phyloP scores from a whole-genome alignment of 2,113 vertebrate genomes.

The Nerophis ophidion region DNA sequence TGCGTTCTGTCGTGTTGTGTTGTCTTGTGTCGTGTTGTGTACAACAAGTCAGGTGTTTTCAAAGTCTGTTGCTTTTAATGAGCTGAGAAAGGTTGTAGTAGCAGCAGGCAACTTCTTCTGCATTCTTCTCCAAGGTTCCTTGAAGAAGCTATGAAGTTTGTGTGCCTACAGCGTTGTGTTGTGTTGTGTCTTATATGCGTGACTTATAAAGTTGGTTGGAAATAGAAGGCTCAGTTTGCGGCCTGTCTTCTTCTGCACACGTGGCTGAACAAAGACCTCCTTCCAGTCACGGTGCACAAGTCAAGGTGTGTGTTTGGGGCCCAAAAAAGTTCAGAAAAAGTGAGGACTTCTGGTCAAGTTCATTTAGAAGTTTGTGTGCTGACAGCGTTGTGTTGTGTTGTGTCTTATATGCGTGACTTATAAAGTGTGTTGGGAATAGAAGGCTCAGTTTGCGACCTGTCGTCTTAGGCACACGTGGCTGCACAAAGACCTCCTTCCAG shows the following conservation, averaged over 20 bases:
- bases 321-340: too few species aligned
- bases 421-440: slow-evolving; percentile 16
- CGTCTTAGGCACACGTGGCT: slow-evolving; percentile 9
- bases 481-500: slow-evolving; percentile 21
- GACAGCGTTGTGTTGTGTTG: too few species aligned
- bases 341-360: too few species aligned
- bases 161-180: not conserved
- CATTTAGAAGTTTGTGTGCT: too few species aligned
- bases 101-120: not conserved
- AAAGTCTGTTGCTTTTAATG: not conserved
- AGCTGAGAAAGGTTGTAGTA: too few species aligned
- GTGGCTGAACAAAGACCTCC: too few species aligned
- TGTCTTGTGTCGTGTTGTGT: not conserved
- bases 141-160: not conserved
- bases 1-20: not conserved
- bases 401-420: slow-evolving; percentile 5
- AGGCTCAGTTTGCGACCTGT: slow-evolving; percentile 17
- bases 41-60: not conserved
- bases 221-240: too few species aligned
- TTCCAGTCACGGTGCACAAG: too few species aligned
- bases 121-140: slow-evolving; percentile 1
- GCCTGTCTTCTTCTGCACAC: too few species aligned
- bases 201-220: too few species aligned
- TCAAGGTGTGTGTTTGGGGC: too few species aligned
- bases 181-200: not conserved